Percentiles rank a stretch among this genome's conserved stretches.
Evolutionary conservation across 2,888 invertebrate genomes (phyloP).

Genomic region (Brenthis hecate): DNA sequence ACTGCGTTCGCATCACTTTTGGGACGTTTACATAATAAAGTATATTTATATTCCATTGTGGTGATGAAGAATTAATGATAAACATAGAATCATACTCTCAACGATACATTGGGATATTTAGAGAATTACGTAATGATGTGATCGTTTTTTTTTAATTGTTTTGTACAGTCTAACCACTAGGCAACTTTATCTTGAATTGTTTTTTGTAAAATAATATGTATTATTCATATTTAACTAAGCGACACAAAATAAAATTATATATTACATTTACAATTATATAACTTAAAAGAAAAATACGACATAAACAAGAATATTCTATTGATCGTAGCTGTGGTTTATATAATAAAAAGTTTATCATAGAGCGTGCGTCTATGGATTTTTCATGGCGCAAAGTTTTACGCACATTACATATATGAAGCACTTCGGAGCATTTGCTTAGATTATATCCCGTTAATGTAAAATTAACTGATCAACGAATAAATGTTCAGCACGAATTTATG

Average conservation of each 20-base stretch:
- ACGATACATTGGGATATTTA: neutral
- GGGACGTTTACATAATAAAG: constrained; percentile 34
- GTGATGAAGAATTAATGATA: constrained; percentile 27
- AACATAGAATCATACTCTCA: constrained; percentile 24
- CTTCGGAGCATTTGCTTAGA: constrained; percentile 50
- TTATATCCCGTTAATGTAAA: constrained; percentile 44
- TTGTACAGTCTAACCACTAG: too few relatives aligned
- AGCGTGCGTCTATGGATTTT: neutral
- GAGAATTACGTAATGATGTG: neutral
- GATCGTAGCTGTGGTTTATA: constrained; percentile 10
- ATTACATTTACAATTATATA: too few relatives aligned
- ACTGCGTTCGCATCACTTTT: constrained; percentile 41
- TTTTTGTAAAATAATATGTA: too few relatives aligned
- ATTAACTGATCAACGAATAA: constrained; percentile 36
- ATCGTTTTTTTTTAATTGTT: too few relatives aligned
- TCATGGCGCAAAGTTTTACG: constrained; percentile 53
- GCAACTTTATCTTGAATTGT: too few relatives aligned
- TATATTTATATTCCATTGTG: constrained; percentile 38
- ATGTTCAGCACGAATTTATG: constrained; percentile 47
- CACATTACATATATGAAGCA: constrained; percentile 44
- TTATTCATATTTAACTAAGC: too few relatives aligned
- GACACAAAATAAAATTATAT: too few relatives aligned
- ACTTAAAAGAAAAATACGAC: too few relatives aligned
- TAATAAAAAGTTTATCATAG: constrained; percentile 12
- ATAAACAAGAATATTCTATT: neutral